Conservation (phyloP, 1,140 invertebrate species). For the Pollicipes pollicipes region DNA sequence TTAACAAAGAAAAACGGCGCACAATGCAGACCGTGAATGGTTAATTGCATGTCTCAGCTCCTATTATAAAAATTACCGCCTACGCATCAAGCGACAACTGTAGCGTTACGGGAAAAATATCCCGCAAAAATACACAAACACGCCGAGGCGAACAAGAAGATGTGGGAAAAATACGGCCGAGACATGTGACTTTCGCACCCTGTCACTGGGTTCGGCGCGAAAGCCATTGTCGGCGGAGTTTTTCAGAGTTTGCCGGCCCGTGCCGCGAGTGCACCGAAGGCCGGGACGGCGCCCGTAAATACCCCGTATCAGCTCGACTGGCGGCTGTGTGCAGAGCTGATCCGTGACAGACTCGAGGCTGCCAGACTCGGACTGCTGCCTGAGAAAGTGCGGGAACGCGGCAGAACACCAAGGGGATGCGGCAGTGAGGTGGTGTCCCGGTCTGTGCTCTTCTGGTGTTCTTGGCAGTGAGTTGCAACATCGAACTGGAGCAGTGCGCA, state of each 20-base stretch:
- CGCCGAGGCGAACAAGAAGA: neutral
- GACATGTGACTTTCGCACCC: slow-evolving; percentile 1
- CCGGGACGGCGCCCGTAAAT: too few relatives aligned
- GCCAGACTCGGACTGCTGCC: too few relatives aligned
- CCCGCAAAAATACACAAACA: neutral
- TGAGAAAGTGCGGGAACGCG: too few relatives aligned
- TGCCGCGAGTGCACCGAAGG: too few relatives aligned
- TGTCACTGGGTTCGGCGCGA: neutral
- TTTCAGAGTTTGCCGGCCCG: neutral
- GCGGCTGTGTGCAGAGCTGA: too few relatives aligned
- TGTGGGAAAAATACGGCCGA: neutral
- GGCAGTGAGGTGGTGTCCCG: too few relatives aligned
- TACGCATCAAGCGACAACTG: neutral
- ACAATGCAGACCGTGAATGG: neutral
- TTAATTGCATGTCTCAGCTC: neutral
- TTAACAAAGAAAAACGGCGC: neutral
- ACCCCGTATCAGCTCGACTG: too few relatives aligned
- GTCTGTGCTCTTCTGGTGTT: too few relatives aligned
- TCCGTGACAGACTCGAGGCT: too few relatives aligned
- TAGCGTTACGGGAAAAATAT: neutral
- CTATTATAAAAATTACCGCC: neutral
- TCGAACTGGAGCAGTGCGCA: too few relatives aligned
- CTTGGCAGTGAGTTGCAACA: too few relatives aligned
- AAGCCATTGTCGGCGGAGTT: neutral
- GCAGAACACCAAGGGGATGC: too few relatives aligned